These are phyloP conservation scores for Anser brachyrhynchus DNA, from an alignment of 2,113 vertebrate species.

Conservation along the genomic window DNA sequence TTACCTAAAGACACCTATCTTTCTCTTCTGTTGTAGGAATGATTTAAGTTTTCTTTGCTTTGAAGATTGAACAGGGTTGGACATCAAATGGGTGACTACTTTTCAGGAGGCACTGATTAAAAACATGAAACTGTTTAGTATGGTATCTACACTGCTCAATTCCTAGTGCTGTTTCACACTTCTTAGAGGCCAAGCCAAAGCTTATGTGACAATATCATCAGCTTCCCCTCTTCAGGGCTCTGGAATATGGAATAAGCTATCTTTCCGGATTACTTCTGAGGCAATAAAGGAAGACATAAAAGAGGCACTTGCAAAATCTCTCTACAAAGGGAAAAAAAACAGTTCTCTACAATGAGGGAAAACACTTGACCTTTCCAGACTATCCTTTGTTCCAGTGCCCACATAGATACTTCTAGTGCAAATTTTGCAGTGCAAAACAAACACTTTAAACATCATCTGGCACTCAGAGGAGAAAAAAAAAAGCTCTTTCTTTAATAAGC, in stretches of 20 bases:
- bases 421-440: not conserved
- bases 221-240: not conserved
- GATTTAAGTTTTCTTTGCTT: not conserved
- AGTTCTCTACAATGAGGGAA: not conserved
- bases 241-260: not conserved
- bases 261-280: not conserved
- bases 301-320: not conserved
- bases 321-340: not conserved
- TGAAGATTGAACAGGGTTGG: not conserved
- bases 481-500: conserved; percentile 7
- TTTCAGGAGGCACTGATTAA: not conserved
- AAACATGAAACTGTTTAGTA: not conserved
- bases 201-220: not conserved
- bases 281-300: not conserved
- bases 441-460: not conserved
- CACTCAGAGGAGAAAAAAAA: not conserved
- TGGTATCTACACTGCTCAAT: not conserved
- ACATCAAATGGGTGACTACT: not conserved
- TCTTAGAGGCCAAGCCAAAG: not conserved
- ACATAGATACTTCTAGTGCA: not conserved
- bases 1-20: not conserved
- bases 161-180: not conserved
- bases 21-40: not conserved
- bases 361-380: not conserved
- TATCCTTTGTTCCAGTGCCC: not conserved